phyloP scores from a whole-genome alignment of 2,113 vertebrate genomes.

The Epinephelus moara region DNA sequence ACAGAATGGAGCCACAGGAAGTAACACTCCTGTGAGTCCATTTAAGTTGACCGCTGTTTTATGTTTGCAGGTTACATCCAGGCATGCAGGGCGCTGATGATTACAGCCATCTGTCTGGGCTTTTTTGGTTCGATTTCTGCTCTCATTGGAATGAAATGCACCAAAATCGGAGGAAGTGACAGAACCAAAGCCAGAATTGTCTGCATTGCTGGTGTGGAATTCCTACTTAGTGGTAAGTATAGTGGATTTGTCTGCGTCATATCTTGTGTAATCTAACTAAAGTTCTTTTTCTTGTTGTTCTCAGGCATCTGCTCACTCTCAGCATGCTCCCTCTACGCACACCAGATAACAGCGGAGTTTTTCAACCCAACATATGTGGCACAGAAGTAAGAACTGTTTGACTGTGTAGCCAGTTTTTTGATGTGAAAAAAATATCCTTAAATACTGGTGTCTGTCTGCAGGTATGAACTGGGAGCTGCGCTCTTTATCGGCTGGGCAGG shows the following conservation, averaged over 20 bases:
- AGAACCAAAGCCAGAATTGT: conserved; percentile 91
- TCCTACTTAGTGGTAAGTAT: conserved; percentile 91
- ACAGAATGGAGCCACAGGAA: not conserved
- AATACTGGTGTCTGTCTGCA: conserved; percentile 44
- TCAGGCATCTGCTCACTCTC: conserved; percentile 93
- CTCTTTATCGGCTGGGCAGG: conserved; percentile 88
- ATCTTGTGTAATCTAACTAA: not conserved
- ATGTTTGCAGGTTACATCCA: conserved; percentile 92
- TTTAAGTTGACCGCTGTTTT: conserved; percentile 9
- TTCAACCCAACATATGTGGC: conserved; percentile 93
- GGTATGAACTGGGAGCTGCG: conserved; percentile 87
- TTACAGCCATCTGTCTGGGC: conserved; percentile 91
- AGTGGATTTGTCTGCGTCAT: not conserved
- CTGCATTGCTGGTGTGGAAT: conserved; percentile 90
- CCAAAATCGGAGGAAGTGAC: conserved; percentile 93
- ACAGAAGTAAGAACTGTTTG: conserved; percentile 90
- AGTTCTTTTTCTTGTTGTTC: conserved; percentile 24
- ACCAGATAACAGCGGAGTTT: conserved; percentile 96
- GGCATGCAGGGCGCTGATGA: conserved; percentile 96
- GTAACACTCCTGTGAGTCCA: not conserved
- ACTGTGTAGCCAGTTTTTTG: no score
- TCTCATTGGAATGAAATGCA: conserved; percentile 97
- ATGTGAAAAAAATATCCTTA: not conserved
- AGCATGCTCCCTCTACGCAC: conserved; percentile 94
- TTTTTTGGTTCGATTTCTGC: conserved; percentile 91